phyloP scores from a whole-genome alignment of 37 sponge, comb jelly and placozoan species.

The Haliclona indistincta region DNA sequence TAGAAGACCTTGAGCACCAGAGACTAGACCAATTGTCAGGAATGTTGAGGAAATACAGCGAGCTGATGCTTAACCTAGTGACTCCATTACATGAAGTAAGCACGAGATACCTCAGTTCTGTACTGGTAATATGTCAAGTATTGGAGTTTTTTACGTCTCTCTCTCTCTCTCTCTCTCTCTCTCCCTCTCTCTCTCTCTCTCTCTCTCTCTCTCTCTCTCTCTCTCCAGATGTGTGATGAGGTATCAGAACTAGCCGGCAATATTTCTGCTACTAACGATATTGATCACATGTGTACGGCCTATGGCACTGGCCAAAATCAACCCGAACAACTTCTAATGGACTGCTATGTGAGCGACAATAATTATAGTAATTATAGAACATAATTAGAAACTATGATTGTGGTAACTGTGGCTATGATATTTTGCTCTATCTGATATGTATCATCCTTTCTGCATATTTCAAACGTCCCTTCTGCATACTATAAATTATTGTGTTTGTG shows the following conservation, averaged over 20 bases:
- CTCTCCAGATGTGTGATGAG: conserved; percentile 43
- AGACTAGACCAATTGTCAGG: conserved; percentile 49
- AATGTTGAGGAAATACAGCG: conserved; percentile 51
- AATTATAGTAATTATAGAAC: too few species aligned
- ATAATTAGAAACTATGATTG: too few species aligned
- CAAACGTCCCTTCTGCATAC: too few species aligned
- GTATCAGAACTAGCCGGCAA: conserved; percentile 8
- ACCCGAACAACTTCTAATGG: conserved; percentile 71
- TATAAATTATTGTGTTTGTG: too few species aligned
- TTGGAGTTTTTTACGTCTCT: background rate
- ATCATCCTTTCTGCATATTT: too few species aligned
- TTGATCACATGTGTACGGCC: conserved; percentile 35
- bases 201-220: background rate
- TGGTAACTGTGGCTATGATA: too few species aligned
- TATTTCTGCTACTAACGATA: conserved; percentile 43
- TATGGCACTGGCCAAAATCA: conserved; percentile 71
- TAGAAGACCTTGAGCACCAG: conserved; percentile 60
- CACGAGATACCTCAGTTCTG: background rate
- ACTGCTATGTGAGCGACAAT: conserved; percentile 54
- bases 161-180: conserved; percentile 1
- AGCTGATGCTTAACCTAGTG: conserved; percentile 40
- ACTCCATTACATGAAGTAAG: conserved; percentile 51
- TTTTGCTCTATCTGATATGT: too few species aligned
- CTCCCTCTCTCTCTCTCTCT: background rate
- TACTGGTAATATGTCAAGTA: background rate